Conservation (phyloP, 2,888 invertebrate species). For the Allolobophora icterica region DNA sequence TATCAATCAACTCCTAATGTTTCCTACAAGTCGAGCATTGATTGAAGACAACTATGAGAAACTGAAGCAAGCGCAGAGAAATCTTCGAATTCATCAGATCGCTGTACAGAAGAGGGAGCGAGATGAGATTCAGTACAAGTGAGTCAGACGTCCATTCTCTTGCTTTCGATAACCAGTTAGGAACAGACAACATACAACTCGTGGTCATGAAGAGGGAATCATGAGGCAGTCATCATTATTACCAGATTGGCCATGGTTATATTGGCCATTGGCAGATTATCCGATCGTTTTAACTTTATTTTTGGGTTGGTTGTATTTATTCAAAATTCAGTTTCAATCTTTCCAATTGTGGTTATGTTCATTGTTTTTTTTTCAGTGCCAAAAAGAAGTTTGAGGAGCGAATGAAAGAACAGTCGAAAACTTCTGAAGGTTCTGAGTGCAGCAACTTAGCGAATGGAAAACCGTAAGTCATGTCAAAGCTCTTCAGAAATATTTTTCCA, state of each 20-base stretch:
- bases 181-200: neutral
- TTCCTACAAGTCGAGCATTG: slow-evolving; percentile 80
- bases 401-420: neutral
- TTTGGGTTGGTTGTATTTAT: too few species aligned
- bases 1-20: slow-evolving; percentile 86
- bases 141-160: slow-evolving; percentile 36
- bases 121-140: slow-evolving; percentile 65
- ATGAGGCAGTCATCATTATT: too few species aligned
- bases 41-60: slow-evolving; percentile 85
- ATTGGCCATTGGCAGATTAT: neutral
- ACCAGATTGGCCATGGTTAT: neutral
- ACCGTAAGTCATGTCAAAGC: neutral
- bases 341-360: neutral
- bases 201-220: too few species aligned
- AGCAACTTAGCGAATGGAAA: neutral
- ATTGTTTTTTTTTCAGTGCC: neutral
- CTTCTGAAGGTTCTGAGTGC: neutral
- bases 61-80: slow-evolving; percentile 73
- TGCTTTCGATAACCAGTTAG: neutral
- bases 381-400: slow-evolving; percentile 4
- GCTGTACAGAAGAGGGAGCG: slow-evolving; percentile 70
- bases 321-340: neutral
- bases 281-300: neutral
- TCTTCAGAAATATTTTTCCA: neutral
- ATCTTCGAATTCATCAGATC: slow-evolving; percentile 74